phyloP scores from a whole-genome alignment of 2,797 vertebrate genomes.

The Sebastiscus albofasciatus region DNA sequence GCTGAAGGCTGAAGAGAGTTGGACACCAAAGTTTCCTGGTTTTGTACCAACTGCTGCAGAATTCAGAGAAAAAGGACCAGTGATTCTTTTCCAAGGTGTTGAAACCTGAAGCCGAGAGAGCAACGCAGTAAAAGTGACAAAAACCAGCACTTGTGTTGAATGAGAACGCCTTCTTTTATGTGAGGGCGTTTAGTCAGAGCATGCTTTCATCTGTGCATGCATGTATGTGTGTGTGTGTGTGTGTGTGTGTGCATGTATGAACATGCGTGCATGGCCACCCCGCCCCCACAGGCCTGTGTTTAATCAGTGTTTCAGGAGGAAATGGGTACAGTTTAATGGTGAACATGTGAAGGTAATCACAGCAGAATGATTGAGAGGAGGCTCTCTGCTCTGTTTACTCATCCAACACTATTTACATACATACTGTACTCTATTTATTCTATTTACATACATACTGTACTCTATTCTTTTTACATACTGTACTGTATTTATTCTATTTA shows the following conservation, averaged over 20 bases:
- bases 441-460: too few relatives aligned
- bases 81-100: neutral
- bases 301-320: constrained; percentile 25
- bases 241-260: neutral
- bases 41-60: neutral
- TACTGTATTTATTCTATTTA: constrained; percentile 19
- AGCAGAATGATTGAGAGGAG: constrained; percentile 8
- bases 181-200: neutral
- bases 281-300: constrained; percentile 19
- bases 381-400: constrained; percentile 1
- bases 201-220: neutral
- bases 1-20: neutral
- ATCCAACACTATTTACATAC: constrained; percentile 7
- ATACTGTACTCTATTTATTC: neutral
- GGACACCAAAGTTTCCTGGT: neutral
- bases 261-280: neutral
- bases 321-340: neutral
- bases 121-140: neutral
- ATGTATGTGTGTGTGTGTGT: neutral
- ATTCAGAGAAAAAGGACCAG: neutral
- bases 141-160: neutral
- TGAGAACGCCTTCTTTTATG: neutral
- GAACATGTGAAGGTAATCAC: constrained; percentile 58
- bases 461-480: constrained; percentile 5
- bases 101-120: neutral